Evolutionary conservation across 2,797 vertebrate genomes (phyloP), one percentile per base, ranked within the genome.

Genomic region (Sphaeramia orbicularis): DNA sequence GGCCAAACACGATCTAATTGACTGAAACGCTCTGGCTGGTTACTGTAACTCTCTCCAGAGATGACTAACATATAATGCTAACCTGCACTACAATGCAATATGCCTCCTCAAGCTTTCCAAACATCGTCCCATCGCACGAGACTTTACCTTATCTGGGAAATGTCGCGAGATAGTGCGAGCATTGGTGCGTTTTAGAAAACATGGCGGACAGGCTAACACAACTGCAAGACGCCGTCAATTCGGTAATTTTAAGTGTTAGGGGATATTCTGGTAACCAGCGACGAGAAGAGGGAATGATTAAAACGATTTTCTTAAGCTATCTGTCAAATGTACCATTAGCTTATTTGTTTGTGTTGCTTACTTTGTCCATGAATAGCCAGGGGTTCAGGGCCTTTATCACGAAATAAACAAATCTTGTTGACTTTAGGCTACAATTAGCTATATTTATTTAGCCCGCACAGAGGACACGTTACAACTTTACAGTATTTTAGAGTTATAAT

Each of bases 131-230:
- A 27, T 71, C 35, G 12, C 55, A 68, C 82, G 85, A 78, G 56
- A 72, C 0, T 55, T 16, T 9, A 0, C 0, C 0, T 7, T 10
- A 0, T 0, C 13, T 4, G 2, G 2, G 3, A 0, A 44, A 15
- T 82, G 74, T 86, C 87, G 76, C 88, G 89, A 75, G 1, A 66
- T 9, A 1, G 9, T 10, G 1, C 35, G 45, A 1, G 11, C 49
- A 30, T 70, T 1, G 13, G 10, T 6, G 11, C 1, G 35, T 4
- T 11, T 41, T 16, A 61, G 57, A 37, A 80, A 91, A 85, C 0
- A 99, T 99, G 97, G 97, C 97, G 88, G 97, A 99, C 55, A 84
- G 98, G 3, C 78, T 99, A 36, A 99, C 98, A 0, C 98, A 99
- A 72, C 86, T 99, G 1, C 97, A 99, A 72, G 98, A 99, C 43